Conservation (phyloP, 2,888 invertebrate genomes). For the Selenia dentaria region DNA sequence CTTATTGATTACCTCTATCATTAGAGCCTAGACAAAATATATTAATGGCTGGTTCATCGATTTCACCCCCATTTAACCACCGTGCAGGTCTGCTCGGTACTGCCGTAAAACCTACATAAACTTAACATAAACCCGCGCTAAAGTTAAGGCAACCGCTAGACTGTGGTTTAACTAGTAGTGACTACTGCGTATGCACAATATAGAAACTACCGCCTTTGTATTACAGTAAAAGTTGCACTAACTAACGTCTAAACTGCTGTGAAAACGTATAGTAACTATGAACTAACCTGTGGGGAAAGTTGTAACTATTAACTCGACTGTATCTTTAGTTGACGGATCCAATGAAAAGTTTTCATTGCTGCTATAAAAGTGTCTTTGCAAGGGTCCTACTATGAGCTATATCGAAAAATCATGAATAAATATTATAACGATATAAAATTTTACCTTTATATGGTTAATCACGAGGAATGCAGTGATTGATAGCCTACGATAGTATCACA, state of each 20-base stretch:
- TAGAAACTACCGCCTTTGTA: background rate
- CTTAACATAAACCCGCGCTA: background rate
- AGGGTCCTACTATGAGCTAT: constrained; percentile 43
- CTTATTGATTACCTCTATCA: too few species aligned
- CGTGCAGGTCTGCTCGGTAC: background rate
- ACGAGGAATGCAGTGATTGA: too few species aligned
- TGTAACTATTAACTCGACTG: background rate
- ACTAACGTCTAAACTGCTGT: background rate
- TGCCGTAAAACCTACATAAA: background rate
- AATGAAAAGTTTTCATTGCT: constrained; percentile 59
- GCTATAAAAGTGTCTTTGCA: constrained; percentile 60
- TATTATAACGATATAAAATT: too few species aligned
- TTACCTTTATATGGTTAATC: too few species aligned
- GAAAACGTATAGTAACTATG: background rate
- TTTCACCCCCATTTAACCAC: background rate
- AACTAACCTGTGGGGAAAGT: background rate
- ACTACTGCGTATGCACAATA: background rate
- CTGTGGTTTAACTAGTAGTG: background rate
- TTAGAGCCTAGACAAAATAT: too few species aligned
- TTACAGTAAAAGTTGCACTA: background rate
- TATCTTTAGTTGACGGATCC: constrained; percentile 7
- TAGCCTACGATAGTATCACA: too few species aligned
- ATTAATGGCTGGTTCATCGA: too few species aligned
- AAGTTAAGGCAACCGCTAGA: background rate
- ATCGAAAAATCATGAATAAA: background rate